These are phyloP conservation scores for Donacobius atricapilla DNA, from an alignment of 2,113 vertebrate species.

Conservation along the genomic window DNA sequence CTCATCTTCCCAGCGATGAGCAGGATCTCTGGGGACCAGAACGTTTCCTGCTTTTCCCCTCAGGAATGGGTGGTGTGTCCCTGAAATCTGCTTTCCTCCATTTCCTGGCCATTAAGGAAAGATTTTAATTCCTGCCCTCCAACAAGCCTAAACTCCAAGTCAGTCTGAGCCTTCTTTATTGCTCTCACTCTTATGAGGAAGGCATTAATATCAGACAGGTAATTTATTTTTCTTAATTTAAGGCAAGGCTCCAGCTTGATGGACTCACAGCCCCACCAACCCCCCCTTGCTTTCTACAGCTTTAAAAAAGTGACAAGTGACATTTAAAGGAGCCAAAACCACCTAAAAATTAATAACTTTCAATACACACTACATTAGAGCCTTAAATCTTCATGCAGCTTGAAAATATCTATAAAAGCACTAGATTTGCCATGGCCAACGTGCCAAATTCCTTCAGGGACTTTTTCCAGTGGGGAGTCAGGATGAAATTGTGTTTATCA, in stretches of 20 bases:
- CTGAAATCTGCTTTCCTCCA: not conserved
- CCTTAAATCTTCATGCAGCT: not conserved
- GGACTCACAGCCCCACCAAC: not conserved
- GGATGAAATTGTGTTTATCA: conserved; percentile 16
- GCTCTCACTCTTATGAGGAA: not conserved
- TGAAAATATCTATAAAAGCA: not conserved
- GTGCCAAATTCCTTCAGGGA: not conserved
- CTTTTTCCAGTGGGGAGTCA: not conserved
- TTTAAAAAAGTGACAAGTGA: not conserved
- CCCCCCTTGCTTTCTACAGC: not conserved
- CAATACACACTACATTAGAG: not conserved
- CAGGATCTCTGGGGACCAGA: not conserved
- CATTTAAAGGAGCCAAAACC: not conserved
- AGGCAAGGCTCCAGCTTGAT: not conserved
- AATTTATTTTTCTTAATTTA: not conserved
- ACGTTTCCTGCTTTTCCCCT: not conserved
- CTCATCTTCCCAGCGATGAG: not conserved
- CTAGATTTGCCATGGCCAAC: not conserved
- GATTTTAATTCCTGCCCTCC: not conserved
- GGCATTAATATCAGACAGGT: not conserved
- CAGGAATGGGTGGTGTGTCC: not conserved
- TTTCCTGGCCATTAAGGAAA: not conserved
- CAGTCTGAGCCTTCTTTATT: not conserved
- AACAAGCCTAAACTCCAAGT: not conserved
- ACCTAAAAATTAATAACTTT: not conserved